Percentiles rank a stretch among this genome's conserved stretches.
These are phyloP conservation scores for Tapirus terrestris DNA, from an alignment of 2,113 vertebrate genomes.

Conservation along the genomic window DNA sequence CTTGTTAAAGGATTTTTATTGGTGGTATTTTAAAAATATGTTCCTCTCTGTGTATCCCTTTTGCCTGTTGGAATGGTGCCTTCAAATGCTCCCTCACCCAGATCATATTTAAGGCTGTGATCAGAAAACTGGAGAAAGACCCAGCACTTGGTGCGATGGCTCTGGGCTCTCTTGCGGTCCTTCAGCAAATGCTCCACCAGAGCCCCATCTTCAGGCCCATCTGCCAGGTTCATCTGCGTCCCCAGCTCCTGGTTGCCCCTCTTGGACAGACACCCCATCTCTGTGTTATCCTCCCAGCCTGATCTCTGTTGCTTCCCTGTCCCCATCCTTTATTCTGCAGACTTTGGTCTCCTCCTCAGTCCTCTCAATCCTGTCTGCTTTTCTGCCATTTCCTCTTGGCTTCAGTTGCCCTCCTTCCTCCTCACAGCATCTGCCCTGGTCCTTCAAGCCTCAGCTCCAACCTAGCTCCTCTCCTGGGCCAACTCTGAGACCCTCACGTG, in stretches of 20 bases:
- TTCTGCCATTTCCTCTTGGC: neutral
- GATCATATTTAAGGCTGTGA: neutral
- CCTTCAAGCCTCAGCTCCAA: neutral
- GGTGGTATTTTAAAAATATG: neutral
- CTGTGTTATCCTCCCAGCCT: neutral
- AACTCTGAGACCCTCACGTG: neutral
- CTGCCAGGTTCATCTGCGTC: neutral
- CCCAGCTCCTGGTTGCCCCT: neutral
- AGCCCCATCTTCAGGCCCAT: neutral
- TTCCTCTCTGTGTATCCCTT: neutral
- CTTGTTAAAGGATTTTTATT: neutral
- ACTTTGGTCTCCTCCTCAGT: neutral
- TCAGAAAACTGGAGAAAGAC: neutral
- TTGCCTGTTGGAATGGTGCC: neutral
- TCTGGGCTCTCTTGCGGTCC: neutral
- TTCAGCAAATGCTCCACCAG: neutral
- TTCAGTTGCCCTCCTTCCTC: neutral
- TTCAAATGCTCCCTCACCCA: neutral
- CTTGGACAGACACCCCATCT: neutral
- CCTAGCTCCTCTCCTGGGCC: neutral
- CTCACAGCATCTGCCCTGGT: rapidly evolving
- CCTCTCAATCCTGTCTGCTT: neutral
- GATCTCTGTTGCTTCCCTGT: neutral
- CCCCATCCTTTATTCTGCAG: neutral
- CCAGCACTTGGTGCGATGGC: neutral